Evolutionary conservation across 2,797 vertebrate genomes (phyloP), one percentile per base, ranked within the genome.

Genomic region (Periparus ater): DNA sequence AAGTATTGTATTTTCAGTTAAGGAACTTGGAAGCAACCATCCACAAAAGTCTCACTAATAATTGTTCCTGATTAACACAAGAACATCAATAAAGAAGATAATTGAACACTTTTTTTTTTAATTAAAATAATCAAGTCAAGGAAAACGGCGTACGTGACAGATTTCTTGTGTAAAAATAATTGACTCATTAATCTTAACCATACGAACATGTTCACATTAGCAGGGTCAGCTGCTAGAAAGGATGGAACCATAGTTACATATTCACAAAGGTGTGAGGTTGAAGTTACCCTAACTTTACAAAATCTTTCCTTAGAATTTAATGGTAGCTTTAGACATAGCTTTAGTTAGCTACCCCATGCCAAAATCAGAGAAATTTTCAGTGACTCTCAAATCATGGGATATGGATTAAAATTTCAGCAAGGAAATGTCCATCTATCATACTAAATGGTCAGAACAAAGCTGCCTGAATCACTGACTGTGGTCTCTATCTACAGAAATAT

Each of bases 151-250:
- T 96, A 95, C n/a, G 91, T 97, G 96, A 98, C 89, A 96, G 92
- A 97, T 96, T 97, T 85, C 84, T 95, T 97, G 94, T 97, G 79
- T 96, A 96, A 97, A 97, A 97, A 97, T 97, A 98, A 98, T 98
- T 97, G 97, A 96, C 94, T 98, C 97, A 98, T 98, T 97, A 98
- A 97, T 98, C 97, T 97, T 97, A 97, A 94, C 93, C 91, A 95
- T 96, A 96, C 93, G 91, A 97, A 97, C 96, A 97, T 95, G 88
- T 91, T 97, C 84, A 57, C 96, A 95, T 96, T 97, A 97, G 72
- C 90, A 96, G 97, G 97, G 96, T 97, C 97, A 97, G 76, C 81
- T 58, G 4, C 90, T 90, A 91, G 92, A 81, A 97, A 95, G 92
- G 87, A 95, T 93, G 83, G 88, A 96, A 87, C 80, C 1, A 0